Evolutionary conservation across 1,140 invertebrate species (phyloP).

Genomic region (Eurosta solidaginis): DNA sequence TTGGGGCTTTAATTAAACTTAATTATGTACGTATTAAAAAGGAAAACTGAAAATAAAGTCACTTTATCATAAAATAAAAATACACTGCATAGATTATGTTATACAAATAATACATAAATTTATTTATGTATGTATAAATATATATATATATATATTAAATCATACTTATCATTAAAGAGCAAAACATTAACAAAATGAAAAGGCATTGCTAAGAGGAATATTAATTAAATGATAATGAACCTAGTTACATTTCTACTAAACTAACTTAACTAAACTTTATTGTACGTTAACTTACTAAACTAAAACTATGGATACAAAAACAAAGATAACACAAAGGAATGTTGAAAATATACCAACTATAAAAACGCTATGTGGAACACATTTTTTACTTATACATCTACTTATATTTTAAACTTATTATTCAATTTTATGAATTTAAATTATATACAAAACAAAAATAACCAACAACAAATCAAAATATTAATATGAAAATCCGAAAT

Average conservation of each 20-base stretch:
- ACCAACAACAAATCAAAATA: slow-evolving; percentile 24
- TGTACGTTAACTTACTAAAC: slow-evolving; percentile 26
- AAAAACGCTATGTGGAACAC: slow-evolving; percentile 35
- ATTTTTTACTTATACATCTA: slow-evolving; percentile 37
- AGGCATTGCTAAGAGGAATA: not conserved
- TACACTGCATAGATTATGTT: too few relatives aligned
- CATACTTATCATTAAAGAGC: not conserved
- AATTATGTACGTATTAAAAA: not conserved
- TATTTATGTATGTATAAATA: not conserved
- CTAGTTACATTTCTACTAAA: slow-evolving; percentile 35
- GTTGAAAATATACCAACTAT: slow-evolving; percentile 28
- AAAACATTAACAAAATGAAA: not conserved
- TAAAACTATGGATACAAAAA: slow-evolving; percentile 3
- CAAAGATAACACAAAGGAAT: not conserved
- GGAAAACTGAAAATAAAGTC: not conserved
- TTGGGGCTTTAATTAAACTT: slow-evolving; percentile 24
- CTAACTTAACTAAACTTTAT: slow-evolving; percentile 26
- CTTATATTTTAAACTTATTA: slow-evolving; percentile 35
- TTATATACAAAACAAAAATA: slow-evolving; percentile 28
- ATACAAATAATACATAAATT: too few relatives aligned
- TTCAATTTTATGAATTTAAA: slow-evolving; percentile 33
- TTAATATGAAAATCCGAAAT: slow-evolving; percentile 24
- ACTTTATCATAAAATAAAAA: not conserved
- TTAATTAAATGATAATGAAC: slow-evolving; percentile 14
- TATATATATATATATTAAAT: not conserved